Evolutionary conservation across 2,113 vertebrate genomes (phyloP), one percentile per base, ranked within the genome.

Genomic region (Saccopteryx leptura): DNA sequence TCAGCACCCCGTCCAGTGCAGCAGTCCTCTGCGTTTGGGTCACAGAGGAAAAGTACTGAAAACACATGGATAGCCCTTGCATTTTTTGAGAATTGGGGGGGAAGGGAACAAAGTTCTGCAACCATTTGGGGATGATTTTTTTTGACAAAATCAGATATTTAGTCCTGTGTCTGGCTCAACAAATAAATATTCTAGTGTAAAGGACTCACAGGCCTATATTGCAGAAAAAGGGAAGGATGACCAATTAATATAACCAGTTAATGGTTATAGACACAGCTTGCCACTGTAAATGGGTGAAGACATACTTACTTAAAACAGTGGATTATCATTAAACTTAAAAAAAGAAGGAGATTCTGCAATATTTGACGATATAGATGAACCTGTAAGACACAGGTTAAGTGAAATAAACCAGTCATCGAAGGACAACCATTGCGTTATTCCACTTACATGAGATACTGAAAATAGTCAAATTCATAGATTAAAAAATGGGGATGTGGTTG

Each of bases 1-100:
- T 71, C 52, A 63, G 65, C 33, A 75, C 79, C 82, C 75, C 65
- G 10, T 18, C 46, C 14, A 13, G 54, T n/a, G 21, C 28, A 85
- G 61, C 80, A 1, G 79, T 39, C 19, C 76, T 85, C 68, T 52
- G 68, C 68, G 93, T 71, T 92, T 10, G 72, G 81, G 88, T 91
- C 95, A 74, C 18, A 28, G 83, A 86, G 61, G 48, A 52, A 89
- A 96, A 48, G n/a, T 23, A 15, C 46, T 75, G 12, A n/a, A 63
- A 81, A 71, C 9, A 46, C 23, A 75, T 50, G 26, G 24, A 19
- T 1, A 94, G 65, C 75, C 15, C 74, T 68, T 93, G 79, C 76
- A 21, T 13, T 31, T 91, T 95, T 66, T 39, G 60, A 92, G 61
- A 88, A 2, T 68, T 31, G 86, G 11, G 24, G 48, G 24, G 10